Evolutionary conservation across 64 coral and sea anemone genomes (phyloP), one percentile per base, ranked within the genome.

Genomic region (Anthopleura sola): DNA sequence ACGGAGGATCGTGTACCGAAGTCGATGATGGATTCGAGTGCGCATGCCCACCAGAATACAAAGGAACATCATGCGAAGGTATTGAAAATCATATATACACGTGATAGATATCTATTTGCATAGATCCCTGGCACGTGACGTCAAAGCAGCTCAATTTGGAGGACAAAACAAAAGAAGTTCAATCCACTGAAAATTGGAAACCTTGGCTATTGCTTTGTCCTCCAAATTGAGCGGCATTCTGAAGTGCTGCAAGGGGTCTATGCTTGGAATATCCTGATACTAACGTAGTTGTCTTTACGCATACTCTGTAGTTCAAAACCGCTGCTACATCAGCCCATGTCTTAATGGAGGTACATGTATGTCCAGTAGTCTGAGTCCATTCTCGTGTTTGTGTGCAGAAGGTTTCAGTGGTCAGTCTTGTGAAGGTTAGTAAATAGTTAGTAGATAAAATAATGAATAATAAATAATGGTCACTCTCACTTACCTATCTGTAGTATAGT

Each of bases 261-360:
- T n/a, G n/a, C 21, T 21, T 26, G 0, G n/a, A 3, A 44, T 23
- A 6, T 79, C 18, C 76, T 76, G 37, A 76, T 4, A 79, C 76
- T 44, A 28, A 79, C 5, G 3, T 79, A 1, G 31, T 47, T 79
- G 5, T 12, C 21, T 86, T 75, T 36, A 3, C 29, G 66, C n/a
- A 71, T 34, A 29, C 24, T 91, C 58, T 68, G 3, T 38, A 99
- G 97, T 92, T 66, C 81, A 96, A 31, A 96, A 96, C 37, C 94
- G 76, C 31, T 96, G 94, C 37, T 92, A 86, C 47, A 85, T 96
- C 37, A 96, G 75, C 34, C 94, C 90, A 23, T 96, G 94, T 86
- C 87, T 96, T 14, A 96, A 96, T 81, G 94, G 94, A 1, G 94
- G 87, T 12, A 86, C 94, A 62, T 96, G 94, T 90, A 87, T 96